Percentiles rank a stretch among this genome's conserved stretches.
Conservation (phyloP, 2,797 vertebrate species). For the Rhyacichthys aspro region DNA sequence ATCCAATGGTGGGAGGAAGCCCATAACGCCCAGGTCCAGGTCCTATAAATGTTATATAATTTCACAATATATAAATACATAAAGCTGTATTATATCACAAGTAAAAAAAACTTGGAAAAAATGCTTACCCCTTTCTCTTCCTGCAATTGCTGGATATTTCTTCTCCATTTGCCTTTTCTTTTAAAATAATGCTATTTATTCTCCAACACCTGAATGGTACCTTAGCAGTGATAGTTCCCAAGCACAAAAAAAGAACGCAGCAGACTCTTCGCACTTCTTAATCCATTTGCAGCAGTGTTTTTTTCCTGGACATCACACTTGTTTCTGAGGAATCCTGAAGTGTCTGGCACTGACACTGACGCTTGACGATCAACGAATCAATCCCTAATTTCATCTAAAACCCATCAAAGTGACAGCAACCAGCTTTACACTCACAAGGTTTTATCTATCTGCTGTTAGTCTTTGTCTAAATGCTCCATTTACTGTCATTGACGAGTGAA, state of each 20-base stretch:
- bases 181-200: constrained; percentile 1
- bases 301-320: constrained; percentile 11
- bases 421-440: constrained; percentile 13
- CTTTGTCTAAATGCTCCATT: constrained; percentile 39
- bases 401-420: constrained; percentile 39
- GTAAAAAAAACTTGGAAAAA: no score
- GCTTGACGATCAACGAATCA: constrained; percentile 40
- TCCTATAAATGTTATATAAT: constrained; percentile 61
- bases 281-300: constrained; percentile 7
- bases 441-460: constrained; percentile 31
- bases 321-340: constrained; percentile 16
- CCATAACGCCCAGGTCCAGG: constrained; percentile 83
- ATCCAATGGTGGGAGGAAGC: constrained; percentile 85
- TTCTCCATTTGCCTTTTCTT: constrained; percentile 71
- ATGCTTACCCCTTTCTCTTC: constrained; percentile 78
- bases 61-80: not conserved
- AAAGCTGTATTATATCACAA: not conserved
- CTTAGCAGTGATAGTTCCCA: constrained; percentile 7
- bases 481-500: constrained; percentile 50
- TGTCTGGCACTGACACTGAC: constrained; percentile 12
- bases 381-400: constrained; percentile 58
- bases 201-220: not conserved
- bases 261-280: constrained; percentile 5
- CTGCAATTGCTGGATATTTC: constrained; percentile 72
- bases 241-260: constrained; percentile 17